Percentiles rank a stretch among this genome's conserved stretches.
These are phyloP conservation scores for Lordiphosa clarofinis DNA, from an alignment of 1,140 invertebrate species.

Conservation along the genomic window DNA sequence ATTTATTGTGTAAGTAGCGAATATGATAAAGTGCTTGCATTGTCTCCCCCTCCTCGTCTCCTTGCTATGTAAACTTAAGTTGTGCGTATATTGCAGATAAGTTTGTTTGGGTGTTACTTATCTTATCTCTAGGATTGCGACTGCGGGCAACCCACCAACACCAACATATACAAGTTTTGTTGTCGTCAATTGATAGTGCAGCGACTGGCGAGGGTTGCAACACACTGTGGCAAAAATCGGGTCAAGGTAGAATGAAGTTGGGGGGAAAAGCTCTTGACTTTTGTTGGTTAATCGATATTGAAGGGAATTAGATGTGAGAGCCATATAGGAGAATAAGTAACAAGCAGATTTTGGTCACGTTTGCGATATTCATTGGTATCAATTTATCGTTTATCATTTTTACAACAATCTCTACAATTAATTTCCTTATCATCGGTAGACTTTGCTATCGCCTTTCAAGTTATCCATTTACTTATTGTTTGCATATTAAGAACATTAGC, in stretches of 20 bases:
- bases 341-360: no score
- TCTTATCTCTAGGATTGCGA: conserved; percentile 40
- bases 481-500: no score
- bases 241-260: conserved; percentile 20
- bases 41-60: neutral
- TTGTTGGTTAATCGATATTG: no score
- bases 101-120: conserved; percentile 57
- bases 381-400: no score
- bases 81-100: conserved; percentile 67
- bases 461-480: no score
- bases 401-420: no score
- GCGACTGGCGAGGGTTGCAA: conserved; percentile 16
- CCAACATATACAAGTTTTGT: conserved; percentile 16
- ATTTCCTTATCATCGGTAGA: no score
- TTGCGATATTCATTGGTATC: no score
- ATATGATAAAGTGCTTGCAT: conserved; percentile 4
- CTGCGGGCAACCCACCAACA: conserved; percentile 24
- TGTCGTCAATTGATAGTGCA: conserved; percentile 40
- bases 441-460: no score
- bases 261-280: no score
- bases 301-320: no score
- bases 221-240: conserved; percentile 14
- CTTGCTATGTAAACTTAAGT: conserved; percentile 17
- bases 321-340: neutral
- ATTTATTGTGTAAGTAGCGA: conserved; percentile 80